Percentiles rank a stretch among this genome's conserved stretches.
Conservation (phyloP, 2,797 vertebrate species). For the Cetoscarus ocellatus region DNA sequence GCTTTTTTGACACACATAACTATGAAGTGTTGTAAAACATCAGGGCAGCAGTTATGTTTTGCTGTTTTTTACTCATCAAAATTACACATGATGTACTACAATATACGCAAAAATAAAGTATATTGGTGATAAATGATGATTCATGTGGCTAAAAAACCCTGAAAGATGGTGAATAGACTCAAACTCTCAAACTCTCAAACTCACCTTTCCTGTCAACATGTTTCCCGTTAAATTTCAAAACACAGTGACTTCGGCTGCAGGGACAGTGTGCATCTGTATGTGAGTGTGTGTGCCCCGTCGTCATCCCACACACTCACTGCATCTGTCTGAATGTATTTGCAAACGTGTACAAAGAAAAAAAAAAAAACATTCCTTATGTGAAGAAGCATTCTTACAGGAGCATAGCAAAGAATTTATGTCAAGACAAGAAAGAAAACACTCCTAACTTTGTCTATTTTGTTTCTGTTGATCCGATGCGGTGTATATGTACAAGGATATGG, state of each 20-base stretch:
- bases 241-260: neutral
- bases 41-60: no score
- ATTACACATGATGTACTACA: no score
- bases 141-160: neutral
- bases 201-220: neutral
- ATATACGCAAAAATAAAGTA: neutral
- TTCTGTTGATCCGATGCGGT: no score
- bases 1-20: no score
- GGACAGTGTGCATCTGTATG: slow-evolving; percentile 8
- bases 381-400: neutral
- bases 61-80: no score
- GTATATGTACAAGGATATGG: no score
- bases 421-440: slow-evolving; percentile 8
- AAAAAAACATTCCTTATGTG: slow-evolving; percentile 17
- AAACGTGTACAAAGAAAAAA: slow-evolving; percentile 3
- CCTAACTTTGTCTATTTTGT: no score
- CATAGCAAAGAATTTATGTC: slow-evolving; percentile 21
- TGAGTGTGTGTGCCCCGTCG: neutral
- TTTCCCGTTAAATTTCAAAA: slow-evolving; percentile 16
- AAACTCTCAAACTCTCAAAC: neutral
- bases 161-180: neutral
- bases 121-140: neutral
- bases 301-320: neutral
- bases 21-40: no score
- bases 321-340: slow-evolving; percentile 31